Base-by-base conservation (phyloP, 35 echinoderm and acorn worm species). In the Stichopus chloronotus region DNA sequence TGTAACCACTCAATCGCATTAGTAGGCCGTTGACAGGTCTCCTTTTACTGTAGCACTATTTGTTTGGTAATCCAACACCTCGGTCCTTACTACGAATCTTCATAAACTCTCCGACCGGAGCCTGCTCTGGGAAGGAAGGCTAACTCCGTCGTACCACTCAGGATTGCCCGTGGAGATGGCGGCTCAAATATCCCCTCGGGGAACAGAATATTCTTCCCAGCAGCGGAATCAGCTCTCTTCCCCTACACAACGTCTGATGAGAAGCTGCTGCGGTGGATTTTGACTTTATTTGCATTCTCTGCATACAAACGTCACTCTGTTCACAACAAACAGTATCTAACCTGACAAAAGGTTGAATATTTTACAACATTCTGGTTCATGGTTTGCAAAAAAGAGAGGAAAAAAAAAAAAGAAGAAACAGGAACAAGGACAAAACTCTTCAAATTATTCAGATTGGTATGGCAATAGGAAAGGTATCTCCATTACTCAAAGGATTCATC, bases 251-350 rank as follows among this genome's bases (percentile, higher is more conserved):
- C 20, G 52, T 61, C 61, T 89, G 87, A 89, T 59, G 71, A 89
- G 87, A 89, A 59, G 59, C 87, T 71, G 87, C 22, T 89, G 87
- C 17, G 53, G 56, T 9, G 21, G 9, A 85, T 23, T 78, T 6
- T 19, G 57, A 53, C 43, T 83, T 83, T 83, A 83, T 83, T 83
- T 59, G 61, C 87, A 63, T 71, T 89, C 61, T 53, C 61, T 65
- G 87, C 59, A 71, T 72, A 72, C 71, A 89, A 89, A 89, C 71
- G 87, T 72, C 87, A 89, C 65, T 72, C 87, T 54, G 14, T n/a
- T 55, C 60, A 71, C 61, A 85, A 85, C 17, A 85, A 58, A 85
- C 82, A 58, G 9, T 58, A 85, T 52, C 59, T 7, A 21, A 63
- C 30, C 43, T 58, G 21, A 61, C 19, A 61, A 89, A 71, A 87